phyloP scores from a whole-genome alignment of 2,797 vertebrate species.

The Epinephelus awoara region DNA sequence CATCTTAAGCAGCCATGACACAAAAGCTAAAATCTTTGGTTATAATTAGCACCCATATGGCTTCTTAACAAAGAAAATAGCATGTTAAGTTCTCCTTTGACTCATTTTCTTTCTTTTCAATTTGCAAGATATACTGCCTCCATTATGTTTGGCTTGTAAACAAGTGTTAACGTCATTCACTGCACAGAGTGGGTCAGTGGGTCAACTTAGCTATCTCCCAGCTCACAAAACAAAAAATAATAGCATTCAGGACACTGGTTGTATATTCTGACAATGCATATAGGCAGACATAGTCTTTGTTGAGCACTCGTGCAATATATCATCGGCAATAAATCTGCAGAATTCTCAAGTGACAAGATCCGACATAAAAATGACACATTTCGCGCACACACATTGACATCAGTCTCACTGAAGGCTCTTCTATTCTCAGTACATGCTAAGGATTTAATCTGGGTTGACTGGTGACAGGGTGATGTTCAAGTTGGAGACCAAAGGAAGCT shows the following conservation, averaged over 20 bases:
- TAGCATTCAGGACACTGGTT: constrained; percentile 23
- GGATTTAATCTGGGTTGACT: constrained; percentile 29
- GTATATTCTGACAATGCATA: constrained; percentile 46
- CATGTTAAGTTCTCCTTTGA: constrained; percentile 52
- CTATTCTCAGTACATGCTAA: background rate
- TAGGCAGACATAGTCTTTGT: constrained; percentile 26
- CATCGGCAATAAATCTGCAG: constrained; percentile 25
- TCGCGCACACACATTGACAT: background rate
- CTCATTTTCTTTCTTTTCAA: constrained; percentile 26
- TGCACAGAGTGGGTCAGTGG: constrained; percentile 42
- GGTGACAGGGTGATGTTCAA: constrained; percentile 58
- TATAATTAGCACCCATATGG: constrained; percentile 77
- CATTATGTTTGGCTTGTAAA: constrained; percentile 59
- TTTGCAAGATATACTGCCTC: constrained; percentile 58
- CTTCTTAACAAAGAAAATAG: constrained; percentile 59
- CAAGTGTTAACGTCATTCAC: constrained; percentile 44
- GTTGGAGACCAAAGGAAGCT: constrained; percentile 65
- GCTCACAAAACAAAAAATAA: constrained; percentile 32
- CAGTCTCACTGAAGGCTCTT: constrained; percentile 12
- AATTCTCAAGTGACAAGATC: constrained; percentile 8
- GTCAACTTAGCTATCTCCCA: constrained; percentile 41
- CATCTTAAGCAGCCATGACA: constrained; percentile 73
- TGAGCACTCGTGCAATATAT: constrained; percentile 13
- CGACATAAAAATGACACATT: constrained; percentile 32
- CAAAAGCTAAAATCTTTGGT: constrained; percentile 70